A percentile compares a stretch with the other conserved stretches of the same genome.
Evolutionary conservation across 2,888 invertebrate genomes (phyloP).

Genomic region (Leptopilina syphax): DNA sequence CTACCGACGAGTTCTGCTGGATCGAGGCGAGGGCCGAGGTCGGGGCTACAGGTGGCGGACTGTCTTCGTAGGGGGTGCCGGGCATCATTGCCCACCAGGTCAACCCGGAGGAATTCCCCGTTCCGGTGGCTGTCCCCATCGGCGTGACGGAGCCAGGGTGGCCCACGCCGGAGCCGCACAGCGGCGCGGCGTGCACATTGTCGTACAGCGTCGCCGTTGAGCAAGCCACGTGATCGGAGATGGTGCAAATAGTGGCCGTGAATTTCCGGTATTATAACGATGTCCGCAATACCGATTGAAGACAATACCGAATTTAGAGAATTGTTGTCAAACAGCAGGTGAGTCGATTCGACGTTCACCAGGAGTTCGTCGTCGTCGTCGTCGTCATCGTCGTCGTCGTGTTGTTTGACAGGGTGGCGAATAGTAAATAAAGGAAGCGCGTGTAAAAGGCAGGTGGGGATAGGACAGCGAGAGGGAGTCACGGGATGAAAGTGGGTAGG

Average conservation of each 20-base stretch:
- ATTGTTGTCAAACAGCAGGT: neutral
- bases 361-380: constrained; percentile 52
- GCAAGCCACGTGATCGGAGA: constrained; percentile 88
- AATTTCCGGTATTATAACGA: constrained; percentile 67
- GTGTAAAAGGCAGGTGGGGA: constrained; percentile 62
- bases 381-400: constrained; percentile 56
- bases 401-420: constrained; percentile 59
- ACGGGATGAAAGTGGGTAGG: constrained; percentile 54
- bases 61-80: constrained; percentile 88
- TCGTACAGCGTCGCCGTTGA: constrained; percentile 91
- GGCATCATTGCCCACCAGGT: constrained; percentile 91
- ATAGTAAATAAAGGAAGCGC: constrained; percentile 70
- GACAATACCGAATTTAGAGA: constrained; percentile 22
- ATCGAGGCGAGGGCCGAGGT: constrained; percentile 76
- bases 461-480: constrained; percentile 43
- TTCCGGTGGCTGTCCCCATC: constrained; percentile 84
- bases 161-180: constrained; percentile 77
- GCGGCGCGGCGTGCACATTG: constrained; percentile 87
- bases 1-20: constrained; percentile 72
- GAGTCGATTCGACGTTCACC: constrained; percentile 47
- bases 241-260: constrained; percentile 81
- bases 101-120: constrained; percentile 90
- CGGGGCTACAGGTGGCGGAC: constrained; percentile 77
- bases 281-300: constrained; percentile 52
- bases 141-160: constrained; percentile 76